Percentiles rank a stretch among this genome's conserved stretches.
phyloP scores from a whole-genome alignment of 2,797 vertebrate species.

The Cirrhinus molitorella region DNA sequence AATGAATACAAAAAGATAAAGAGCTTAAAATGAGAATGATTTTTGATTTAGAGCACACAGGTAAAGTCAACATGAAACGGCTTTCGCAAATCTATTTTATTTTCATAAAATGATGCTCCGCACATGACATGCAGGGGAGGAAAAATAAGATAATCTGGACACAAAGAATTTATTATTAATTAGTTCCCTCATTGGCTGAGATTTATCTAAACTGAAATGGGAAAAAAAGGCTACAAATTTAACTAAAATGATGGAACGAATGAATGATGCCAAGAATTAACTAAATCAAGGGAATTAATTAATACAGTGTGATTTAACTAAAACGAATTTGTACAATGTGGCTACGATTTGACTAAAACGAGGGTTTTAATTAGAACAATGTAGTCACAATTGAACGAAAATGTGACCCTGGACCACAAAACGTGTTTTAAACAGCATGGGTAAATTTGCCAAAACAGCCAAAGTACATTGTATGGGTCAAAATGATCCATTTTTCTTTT shows the following conservation, averaged over 20 bases:
- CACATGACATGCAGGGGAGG: background rate
- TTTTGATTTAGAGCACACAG: slow-evolving; percentile 13
- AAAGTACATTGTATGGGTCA: too few species aligned
- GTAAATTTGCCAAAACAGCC: too few species aligned
- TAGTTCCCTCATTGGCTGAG: background rate
- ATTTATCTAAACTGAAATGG: background rate
- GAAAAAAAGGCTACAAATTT: background rate
- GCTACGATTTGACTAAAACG: background rate
- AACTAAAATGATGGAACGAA: background rate
- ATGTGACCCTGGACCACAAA: too few species aligned
- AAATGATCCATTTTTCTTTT: too few species aligned
- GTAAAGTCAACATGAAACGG: background rate
- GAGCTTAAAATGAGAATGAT: slow-evolving; percentile 18
- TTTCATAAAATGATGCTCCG: background rate
- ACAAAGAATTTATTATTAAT: background rate
- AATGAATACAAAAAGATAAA: slow-evolving; percentile 21
- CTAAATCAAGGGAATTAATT: background rate
- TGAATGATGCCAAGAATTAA: background rate
- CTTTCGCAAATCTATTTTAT: background rate
- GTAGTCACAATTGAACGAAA: background rate
- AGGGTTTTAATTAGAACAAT: background rate
- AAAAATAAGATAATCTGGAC: background rate
- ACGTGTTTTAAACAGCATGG: too few species aligned
- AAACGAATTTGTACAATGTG: background rate
- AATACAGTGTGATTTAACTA: background rate